phyloP scores from a whole-genome alignment of 30 jellyfish, hydroid and myxozoan species.

The Cassiopea andromeda region DNA sequence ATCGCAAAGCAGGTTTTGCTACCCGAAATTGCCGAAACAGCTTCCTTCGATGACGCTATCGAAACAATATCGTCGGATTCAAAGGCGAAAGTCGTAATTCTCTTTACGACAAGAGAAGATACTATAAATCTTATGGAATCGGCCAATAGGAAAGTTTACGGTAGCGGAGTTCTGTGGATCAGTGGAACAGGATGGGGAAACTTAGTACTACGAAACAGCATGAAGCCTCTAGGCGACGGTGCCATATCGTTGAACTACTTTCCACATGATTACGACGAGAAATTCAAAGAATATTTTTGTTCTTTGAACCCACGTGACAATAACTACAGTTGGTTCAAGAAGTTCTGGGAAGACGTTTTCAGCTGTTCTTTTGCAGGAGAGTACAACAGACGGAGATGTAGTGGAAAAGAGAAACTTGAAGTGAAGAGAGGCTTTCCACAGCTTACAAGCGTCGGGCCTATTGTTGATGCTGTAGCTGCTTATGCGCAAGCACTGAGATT shows the following conservation, averaged over 20 bases:
- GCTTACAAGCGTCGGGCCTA: conserved; percentile 43
- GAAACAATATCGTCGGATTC: conserved; percentile 20
- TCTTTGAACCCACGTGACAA: conserved; percentile 51
- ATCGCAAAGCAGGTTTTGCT: conserved; percentile 54
- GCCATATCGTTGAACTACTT: conserved; percentile 32
- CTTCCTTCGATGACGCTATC: conserved; percentile 46
- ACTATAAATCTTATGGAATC: conserved; percentile 36
- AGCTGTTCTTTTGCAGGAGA: conserved; percentile 39
- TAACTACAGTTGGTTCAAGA: conserved; percentile 27
- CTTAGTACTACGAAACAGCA: conserved; percentile 3
- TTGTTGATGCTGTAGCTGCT: conserved; percentile 62
- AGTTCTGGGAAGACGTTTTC: conserved; percentile 72
- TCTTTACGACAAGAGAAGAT: conserved; percentile 63
- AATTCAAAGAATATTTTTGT: conserved; percentile 46
- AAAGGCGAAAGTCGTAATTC: conserved; percentile 66
- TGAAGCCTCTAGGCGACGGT: conserved; percentile 34
- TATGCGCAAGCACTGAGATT: conserved; percentile 56
- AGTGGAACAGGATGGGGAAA: conserved; percentile 69
- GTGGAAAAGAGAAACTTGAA: conserved; percentile 44
- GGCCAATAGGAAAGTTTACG: conserved; percentile 39
- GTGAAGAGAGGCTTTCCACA: conserved; percentile 20
- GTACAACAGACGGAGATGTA: conserved; percentile 23
- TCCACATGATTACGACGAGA: conserved; percentile 1
- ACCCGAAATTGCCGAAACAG: conserved; percentile 57
- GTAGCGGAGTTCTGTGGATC: conserved; percentile 39